Evolutionary conservation across 2,888 invertebrate genomes (phyloP).

Genomic region (Portevinia maculata): DNA sequence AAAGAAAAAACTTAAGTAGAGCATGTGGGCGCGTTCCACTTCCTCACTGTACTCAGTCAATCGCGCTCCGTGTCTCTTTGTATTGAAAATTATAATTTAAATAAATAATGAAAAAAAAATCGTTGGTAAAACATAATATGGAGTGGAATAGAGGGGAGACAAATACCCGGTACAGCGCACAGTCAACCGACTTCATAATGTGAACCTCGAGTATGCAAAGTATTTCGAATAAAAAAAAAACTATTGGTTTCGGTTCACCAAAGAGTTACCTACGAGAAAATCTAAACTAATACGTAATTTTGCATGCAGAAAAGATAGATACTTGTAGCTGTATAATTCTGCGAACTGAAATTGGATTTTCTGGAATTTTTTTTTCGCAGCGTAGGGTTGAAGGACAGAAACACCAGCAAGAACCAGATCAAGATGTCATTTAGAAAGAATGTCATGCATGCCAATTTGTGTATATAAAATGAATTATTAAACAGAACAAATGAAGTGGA

Average conservation of each 20-base stretch:
- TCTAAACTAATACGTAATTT: too few species aligned
- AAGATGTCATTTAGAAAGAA: neutral
- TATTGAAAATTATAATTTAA: constrained; percentile 56
- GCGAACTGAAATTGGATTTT: constrained; percentile 24
- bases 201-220: constrained; percentile 57
- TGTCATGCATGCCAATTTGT: too few species aligned
- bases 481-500: too few species aligned
- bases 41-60: constrained; percentile 65
- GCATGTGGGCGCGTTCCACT: constrained; percentile 74
- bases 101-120: constrained; percentile 38
- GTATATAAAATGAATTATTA: too few species aligned
- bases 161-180: constrained; percentile 42
- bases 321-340: neutral
- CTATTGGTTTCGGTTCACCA: constrained; percentile 25
- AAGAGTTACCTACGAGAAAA: constrained; percentile 12
- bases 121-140: constrained; percentile 37
- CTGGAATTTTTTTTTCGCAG: neutral
- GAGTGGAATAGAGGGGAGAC: constrained; percentile 27
- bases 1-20: constrained; percentile 54
- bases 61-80: constrained; percentile 52
- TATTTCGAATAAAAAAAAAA: constrained; percentile 16
- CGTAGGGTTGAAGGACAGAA: constrained; percentile 12
- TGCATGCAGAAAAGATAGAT: constrained; percentile 8
- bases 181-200: constrained; percentile 47
- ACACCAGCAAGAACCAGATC: constrained; percentile 15